Evolutionary conservation across 1,140 invertebrate genomes (phyloP).

Genomic region (Hycleus phaleratus): DNA sequence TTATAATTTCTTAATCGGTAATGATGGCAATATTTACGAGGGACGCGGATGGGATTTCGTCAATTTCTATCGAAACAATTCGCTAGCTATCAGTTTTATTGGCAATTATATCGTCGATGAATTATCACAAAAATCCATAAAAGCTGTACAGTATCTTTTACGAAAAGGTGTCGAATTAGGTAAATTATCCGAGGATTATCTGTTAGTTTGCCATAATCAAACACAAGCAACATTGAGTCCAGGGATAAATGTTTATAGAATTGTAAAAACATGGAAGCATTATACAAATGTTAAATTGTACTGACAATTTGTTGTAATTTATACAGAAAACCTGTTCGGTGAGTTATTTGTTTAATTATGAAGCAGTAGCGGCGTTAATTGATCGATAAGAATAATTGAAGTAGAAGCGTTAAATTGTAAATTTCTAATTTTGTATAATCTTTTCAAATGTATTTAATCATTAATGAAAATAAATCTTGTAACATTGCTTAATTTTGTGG

Average conservation of each 20-base stretch:
- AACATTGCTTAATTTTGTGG: not conserved
- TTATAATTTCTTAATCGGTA: constrained; percentile 63
- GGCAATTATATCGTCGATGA: constrained; percentile 41
- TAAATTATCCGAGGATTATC: constrained; percentile 36
- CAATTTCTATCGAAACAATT: constrained; percentile 34
- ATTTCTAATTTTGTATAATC: too few species aligned
- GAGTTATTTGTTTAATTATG: too few species aligned
- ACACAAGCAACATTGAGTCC: constrained; percentile 34
- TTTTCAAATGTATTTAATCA: too few species aligned
- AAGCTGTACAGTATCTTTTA: constrained; percentile 37
- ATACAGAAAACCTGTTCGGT: too few species aligned
- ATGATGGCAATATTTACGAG: constrained; percentile 56
- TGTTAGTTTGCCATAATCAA: constrained; percentile 43
- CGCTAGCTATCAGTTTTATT: constrained; percentile 43
- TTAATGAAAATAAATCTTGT: too few species aligned
- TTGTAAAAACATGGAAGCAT: constrained; percentile 28
- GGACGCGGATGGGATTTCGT: constrained; percentile 50
- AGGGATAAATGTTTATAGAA: constrained; percentile 30
- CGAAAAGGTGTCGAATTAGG: constrained; percentile 32
- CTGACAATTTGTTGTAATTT: not conserved
- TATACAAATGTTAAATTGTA: constrained; percentile 13
- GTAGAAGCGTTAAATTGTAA: too few species aligned
- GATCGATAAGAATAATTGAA: too few species aligned
- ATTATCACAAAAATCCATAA: constrained; percentile 35
- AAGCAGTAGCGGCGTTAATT: too few species aligned